phyloP scores from a whole-genome alignment of 2,888 invertebrate species.

The Trilocha varians region DNA sequence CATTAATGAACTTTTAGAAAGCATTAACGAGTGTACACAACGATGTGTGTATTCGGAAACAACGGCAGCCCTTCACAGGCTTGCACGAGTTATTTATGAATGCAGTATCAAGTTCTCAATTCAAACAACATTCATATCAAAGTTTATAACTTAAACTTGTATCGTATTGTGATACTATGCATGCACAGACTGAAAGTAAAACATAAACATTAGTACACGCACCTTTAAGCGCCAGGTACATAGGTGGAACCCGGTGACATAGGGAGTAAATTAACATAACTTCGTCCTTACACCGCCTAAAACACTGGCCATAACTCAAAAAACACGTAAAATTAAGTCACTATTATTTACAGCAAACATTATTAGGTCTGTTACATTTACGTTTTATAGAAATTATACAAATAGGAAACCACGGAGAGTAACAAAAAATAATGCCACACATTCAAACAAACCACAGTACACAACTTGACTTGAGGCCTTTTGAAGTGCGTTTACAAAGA shows the following conservation, averaged over 20 bases:
- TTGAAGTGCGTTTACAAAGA: constrained; percentile 18
- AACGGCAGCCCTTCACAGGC: constrained; percentile 35
- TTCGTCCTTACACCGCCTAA: constrained; percentile 52
- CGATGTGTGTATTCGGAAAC: constrained; percentile 22
- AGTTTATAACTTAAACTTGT: neutral
- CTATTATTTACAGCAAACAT: constrained; percentile 28
- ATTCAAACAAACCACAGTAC: constrained; percentile 37
- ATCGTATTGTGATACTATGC: neutral
- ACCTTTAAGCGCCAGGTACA: constrained; percentile 62
- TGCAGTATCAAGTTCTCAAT: neutral
- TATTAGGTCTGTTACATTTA: constrained; percentile 22
- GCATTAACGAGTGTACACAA: neutral
- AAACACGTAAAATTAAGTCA: constrained; percentile 26
- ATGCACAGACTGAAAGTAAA: constrained; percentile 9
- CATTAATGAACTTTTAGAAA: neutral
- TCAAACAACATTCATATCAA: neutral
- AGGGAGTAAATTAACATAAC: constrained; percentile 62
- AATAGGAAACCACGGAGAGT: constrained; percentile 21
- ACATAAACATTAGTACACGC: constrained; percentile 35
- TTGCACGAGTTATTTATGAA: constrained; percentile 38
- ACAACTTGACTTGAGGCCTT: constrained; percentile 17
- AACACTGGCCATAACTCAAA: constrained; percentile 50
- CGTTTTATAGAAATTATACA: constrained; percentile 39
- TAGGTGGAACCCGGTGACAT: constrained; percentile 65
- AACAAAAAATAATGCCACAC: constrained; percentile 35